These are phyloP conservation scores for Orthosia gracilis DNA, from an alignment of 2,888 invertebrate genomes.

Conservation along the genomic window DNA sequence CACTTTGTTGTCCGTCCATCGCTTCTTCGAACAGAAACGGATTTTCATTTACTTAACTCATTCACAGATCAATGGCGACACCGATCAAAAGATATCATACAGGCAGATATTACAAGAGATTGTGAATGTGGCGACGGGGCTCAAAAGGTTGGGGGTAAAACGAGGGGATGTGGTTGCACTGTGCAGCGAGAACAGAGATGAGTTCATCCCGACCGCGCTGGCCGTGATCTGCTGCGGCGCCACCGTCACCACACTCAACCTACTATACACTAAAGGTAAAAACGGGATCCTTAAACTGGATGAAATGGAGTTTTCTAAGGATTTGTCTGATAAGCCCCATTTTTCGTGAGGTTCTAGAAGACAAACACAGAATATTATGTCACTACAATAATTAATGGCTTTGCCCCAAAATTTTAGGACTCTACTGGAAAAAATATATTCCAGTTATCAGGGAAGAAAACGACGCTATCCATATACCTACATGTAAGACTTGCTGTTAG, in stretches of 20 bases:
- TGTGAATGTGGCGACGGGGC: slow-evolving; percentile 87
- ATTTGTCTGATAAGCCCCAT: no score
- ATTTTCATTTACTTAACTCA: not conserved
- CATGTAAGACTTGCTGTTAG: no score
- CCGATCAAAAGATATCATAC: slow-evolving; percentile 87
- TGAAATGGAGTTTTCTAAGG: no score
- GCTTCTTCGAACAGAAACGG: not conserved
- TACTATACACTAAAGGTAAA: slow-evolving; percentile 87
- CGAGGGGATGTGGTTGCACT: slow-evolving; percentile 90
- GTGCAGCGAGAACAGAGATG: slow-evolving; percentile 92
- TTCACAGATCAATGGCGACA: slow-evolving; percentile 90
- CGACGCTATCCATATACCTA: no score
- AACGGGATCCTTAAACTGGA: no score
- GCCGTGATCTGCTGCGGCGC: slow-evolving; percentile 90
- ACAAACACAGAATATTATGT: not conserved
- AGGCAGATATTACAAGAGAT: slow-evolving; percentile 87
- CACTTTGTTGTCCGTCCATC: no score
- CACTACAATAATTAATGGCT: not conserved
- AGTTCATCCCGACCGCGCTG: slow-evolving; percentile 88
- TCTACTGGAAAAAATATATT: not conserved
- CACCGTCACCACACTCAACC: slow-evolving; percentile 91
- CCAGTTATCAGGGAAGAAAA: no score
- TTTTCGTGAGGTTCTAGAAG: no score
- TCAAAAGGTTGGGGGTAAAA: slow-evolving; percentile 84
- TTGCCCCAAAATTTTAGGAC: not conserved